Base-by-base conservation (phyloP, 2,888 invertebrate genomes). In the Galeopsomyia nigrocyanea region DNA sequence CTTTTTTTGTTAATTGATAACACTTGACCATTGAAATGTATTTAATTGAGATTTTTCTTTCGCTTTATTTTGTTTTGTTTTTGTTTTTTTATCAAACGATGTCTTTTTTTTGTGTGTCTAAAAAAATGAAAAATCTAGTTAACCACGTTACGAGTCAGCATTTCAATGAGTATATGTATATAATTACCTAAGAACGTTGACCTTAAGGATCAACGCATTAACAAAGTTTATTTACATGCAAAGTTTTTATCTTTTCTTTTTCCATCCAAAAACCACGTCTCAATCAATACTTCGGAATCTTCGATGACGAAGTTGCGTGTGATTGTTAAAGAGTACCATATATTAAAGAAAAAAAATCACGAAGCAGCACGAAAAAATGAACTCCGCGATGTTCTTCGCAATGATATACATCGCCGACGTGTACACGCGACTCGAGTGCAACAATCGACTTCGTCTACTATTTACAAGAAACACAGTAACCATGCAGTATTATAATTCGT, bases 81-180 rank as follows among this genome's bases (percentile, higher is more conserved):
- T 49, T 64, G 64, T 64, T 71, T 70, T 64, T 61, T 39, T 72
- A 76, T 69, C 66, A 71, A 76, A 66, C 65, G 62, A 51, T 60
- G 63, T 31, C 26, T 3, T 26, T 26, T 26, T 68, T 63, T 31
- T 39, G 14, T 50, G 65, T 3, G 57, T 64, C 66, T 73, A 73
- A 73, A 64, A 68, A 71, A 73, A 73, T 73, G 64, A 64, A 68
- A 68, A 69, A 69, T 69, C 69, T 69, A 69, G 31, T 69, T 69
- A 57, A 68, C 60, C 49, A 49, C 47, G 49, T 22, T 62, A 55
- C 31, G 57, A 64, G 26, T 69, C 69, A 69, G 56, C 63, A 39
- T 69, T 21, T 47, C 57, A 39, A 39, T 63, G 57, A 69, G 63
- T 63, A 49, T 62, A 26, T 26, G 5, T 26, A 57, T 60, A 65